Percentiles rank a stretch among this genome's conserved stretches.
phyloP scores from a whole-genome alignment of 2,888 invertebrate genomes.

The Epinotia nisella region DNA sequence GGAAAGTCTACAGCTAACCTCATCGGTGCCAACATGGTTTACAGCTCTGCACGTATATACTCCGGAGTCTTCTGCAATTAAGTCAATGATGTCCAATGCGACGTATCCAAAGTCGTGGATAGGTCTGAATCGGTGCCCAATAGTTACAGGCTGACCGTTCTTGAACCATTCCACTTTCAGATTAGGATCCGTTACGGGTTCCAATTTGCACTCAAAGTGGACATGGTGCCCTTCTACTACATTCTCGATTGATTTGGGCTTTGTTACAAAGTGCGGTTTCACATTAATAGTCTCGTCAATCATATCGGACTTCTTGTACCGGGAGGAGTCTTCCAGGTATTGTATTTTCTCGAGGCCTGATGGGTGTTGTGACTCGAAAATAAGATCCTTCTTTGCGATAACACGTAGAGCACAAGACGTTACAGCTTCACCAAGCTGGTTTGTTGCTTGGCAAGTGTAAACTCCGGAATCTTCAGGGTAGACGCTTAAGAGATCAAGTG shows the following conservation, averaged over 20 bases:
- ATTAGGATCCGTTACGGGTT: slow-evolving; percentile 98
- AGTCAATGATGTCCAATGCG: slow-evolving; percentile 97
- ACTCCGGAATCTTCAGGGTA: slow-evolving; percentile 99
- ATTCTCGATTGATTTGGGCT: slow-evolving; percentile 93
- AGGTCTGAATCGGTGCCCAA: slow-evolving; percentile 97
- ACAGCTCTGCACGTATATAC: slow-evolving; percentile 97
- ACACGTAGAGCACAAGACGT: slow-evolving; percentile 96
- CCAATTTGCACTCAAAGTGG: slow-evolving; percentile 98
- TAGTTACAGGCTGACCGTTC: slow-evolving; percentile 96
- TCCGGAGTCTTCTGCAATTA: slow-evolving; percentile 98
- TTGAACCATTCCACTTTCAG: slow-evolving; percentile 99
- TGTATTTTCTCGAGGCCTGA: slow-evolving; percentile 96
- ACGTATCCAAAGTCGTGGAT: slow-evolving; percentile 99
- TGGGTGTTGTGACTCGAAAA: slow-evolving; percentile 95
- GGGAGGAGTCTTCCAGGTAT: slow-evolving; percentile 93
- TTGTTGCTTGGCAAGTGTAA: slow-evolving; percentile 97
- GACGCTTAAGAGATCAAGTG: slow-evolving; percentile 97
- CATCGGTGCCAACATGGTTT: slow-evolving; percentile 95
- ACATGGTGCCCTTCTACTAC: slow-evolving; percentile 96
- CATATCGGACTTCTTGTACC: slow-evolving; percentile 92
- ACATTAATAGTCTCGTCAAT: slow-evolving; percentile 93
- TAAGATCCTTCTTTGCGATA: slow-evolving; percentile 94
- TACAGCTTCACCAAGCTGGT: slow-evolving; percentile 96
- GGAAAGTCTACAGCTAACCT: slow-evolving; percentile 89
- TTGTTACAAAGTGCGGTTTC: slow-evolving; percentile 93